phyloP scores from a whole-genome alignment of 2,888 invertebrate species.

The Lycia hirtaria region DNA sequence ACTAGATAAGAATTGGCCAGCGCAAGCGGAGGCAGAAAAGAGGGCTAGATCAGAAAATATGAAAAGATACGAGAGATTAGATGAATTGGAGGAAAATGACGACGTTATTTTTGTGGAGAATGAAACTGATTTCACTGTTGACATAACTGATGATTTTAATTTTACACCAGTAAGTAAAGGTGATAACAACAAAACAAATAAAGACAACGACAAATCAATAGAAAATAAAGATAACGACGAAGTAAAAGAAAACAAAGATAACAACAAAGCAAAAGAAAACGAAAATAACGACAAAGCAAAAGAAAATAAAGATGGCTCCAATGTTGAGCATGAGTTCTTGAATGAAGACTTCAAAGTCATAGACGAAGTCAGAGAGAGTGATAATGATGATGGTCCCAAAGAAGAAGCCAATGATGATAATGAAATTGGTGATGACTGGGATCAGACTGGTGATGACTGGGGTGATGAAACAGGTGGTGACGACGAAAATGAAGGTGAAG shows the following conservation, averaged over 20 bases:
- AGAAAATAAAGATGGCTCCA: neutral
- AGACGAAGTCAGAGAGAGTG: slow-evolving; percentile 34
- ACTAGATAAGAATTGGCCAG: slow-evolving; percentile 32
- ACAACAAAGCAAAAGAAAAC: neutral
- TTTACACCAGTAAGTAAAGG: too few species aligned
- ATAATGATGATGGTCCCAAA: slow-evolving; percentile 15
- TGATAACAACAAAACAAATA: too few species aligned
- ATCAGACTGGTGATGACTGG: slow-evolving; percentile 10
- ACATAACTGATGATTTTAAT: neutral
- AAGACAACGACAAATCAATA: too few species aligned
- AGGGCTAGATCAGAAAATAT: neutral
- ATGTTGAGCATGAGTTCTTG: neutral
- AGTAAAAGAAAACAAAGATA: neutral
- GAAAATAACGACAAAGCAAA: neutral
- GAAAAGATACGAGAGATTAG: too few species aligned
- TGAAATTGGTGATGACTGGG: slow-evolving; percentile 5
- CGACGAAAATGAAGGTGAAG: neutral
- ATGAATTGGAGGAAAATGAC: neutral
- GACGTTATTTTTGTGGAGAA: neutral
- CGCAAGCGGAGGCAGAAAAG: slow-evolving; percentile 15
- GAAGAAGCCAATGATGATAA: neutral
- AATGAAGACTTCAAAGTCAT: slow-evolving; percentile 33
- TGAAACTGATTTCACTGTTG: neutral
- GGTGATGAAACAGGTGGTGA: neutral
- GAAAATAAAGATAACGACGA: too few species aligned